Evolutionary conservation across 2,113 vertebrate genomes (phyloP).

Genomic region (Oceanites oceanicus): DNA sequence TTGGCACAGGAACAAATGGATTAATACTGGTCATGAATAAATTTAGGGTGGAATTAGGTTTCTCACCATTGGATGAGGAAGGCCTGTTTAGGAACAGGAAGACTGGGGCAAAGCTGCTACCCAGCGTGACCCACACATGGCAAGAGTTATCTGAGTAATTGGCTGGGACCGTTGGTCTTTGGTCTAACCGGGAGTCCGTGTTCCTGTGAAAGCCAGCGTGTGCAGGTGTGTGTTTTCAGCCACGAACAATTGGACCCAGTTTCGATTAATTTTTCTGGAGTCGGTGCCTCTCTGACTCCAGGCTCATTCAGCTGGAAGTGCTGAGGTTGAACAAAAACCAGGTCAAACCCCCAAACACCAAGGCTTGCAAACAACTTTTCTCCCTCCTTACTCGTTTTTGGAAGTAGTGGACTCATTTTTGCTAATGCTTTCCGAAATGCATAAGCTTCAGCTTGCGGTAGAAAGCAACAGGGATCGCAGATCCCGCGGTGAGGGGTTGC

Average conservation of each 20-base stretch:
- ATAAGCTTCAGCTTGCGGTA: background rate
- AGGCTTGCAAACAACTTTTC: background rate
- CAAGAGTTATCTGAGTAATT: background rate
- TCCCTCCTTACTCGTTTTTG: background rate
- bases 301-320: background rate
- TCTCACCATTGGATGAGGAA: background rate
- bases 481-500: background rate
- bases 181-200: background rate
- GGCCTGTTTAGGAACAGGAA: background rate
- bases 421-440: background rate
- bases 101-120: background rate
- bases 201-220: background rate
- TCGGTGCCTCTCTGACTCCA: fast-evolving
- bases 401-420: background rate
- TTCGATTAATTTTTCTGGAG: background rate
- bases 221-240: background rate
- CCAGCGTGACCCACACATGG: background rate
- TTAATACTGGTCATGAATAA: slow-evolving; percentile 26
- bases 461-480: background rate
- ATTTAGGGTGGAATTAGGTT: background rate
- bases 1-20: slow-evolving; percentile 11
- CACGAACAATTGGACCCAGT: fast-evolving
- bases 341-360: background rate
- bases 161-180: background rate
- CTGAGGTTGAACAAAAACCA: background rate